A percentile compares a stretch with the other conserved stretches of the same genome.
Evolutionary conservation across 2,797 vertebrate species (phyloP).

Genomic region (Antrozous pallidus): DNA sequence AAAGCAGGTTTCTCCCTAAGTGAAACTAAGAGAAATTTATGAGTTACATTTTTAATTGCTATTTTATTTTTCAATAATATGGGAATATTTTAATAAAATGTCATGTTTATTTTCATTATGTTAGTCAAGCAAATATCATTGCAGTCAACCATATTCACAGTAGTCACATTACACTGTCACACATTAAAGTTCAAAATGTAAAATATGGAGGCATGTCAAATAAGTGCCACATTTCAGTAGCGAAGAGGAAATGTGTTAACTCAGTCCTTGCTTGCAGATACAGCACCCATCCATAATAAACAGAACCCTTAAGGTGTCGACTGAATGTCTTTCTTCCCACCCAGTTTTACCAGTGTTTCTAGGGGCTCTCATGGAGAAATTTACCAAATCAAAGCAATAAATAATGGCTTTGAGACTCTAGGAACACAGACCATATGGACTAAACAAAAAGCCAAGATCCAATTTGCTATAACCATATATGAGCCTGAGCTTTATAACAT

Average conservation of each 20-base stretch:
- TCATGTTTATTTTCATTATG: background rate
- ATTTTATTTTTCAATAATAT: background rate
- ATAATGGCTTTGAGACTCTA: background rate
- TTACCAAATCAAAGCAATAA: background rate
- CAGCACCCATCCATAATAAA: background rate
- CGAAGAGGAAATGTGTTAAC: background rate
- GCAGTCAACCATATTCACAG: background rate
- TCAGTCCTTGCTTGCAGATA: background rate
- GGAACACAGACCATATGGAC: background rate
- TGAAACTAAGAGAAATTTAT: background rate
- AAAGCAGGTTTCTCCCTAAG: background rate
- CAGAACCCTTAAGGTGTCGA: background rate
- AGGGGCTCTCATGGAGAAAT: background rate
- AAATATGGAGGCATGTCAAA: background rate
- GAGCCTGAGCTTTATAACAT: background rate
- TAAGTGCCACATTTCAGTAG: background rate
- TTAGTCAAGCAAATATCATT: background rate
- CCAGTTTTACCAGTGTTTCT: background rate
- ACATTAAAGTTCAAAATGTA: background rate
- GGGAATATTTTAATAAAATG: background rate
- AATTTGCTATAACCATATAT: background rate
- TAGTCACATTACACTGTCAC: background rate
- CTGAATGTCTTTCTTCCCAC: background rate
- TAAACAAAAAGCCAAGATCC: background rate
- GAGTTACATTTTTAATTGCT: background rate